Evolutionary conservation across 2,113 vertebrate genomes (phyloP), one percentile per base, ranked within the genome.

Genomic region (Salminus brasiliensis): DNA sequence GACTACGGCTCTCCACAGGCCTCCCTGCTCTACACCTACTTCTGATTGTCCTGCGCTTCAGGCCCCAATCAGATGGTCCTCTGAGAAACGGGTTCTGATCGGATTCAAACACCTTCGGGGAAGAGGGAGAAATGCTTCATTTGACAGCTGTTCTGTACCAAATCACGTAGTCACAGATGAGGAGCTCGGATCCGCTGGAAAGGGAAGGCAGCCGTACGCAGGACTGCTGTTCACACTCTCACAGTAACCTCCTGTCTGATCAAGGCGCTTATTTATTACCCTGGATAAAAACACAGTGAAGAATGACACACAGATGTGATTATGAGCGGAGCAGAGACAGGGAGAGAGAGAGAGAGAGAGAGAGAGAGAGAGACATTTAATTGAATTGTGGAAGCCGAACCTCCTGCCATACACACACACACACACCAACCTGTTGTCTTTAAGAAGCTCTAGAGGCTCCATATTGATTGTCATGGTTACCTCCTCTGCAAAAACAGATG

Each of bases 391-490:
- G 84, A 84, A 89, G 85, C 86, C 79, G 87, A 63, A 62, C 63
- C 53, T 79, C 74, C 82, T 57, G 34, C 80, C 78, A 76, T 21
- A 81, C 78, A 77, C 74, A 71, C 76, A 69, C 72, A 69, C 81
- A 80, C 66, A 57, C 65, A 79, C 59, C 76, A 84, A 90, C 84
- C 83, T 88, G 80, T 88, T 82, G 74, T 87, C 80, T 88, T 85
- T 74, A 87, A 85, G 86, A 89, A 80, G 79, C 83, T 72, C 60
- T 66, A 71, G 81, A 59, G 59, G 84, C 79, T 88, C 83, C 32
- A 84, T 89, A 93, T 92, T 87, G 90, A 96, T 96, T 90, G 95
- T 94, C 95, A 97, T 97, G 95, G 97, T 96, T 94, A 96, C 97
- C 83, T 91, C 84, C 76, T 89, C 66, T 57, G 72, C 52, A 73